phyloP scores from a whole-genome alignment of 2,888 invertebrate genomes.

The Caenorhabditis auriculariae region DNA sequence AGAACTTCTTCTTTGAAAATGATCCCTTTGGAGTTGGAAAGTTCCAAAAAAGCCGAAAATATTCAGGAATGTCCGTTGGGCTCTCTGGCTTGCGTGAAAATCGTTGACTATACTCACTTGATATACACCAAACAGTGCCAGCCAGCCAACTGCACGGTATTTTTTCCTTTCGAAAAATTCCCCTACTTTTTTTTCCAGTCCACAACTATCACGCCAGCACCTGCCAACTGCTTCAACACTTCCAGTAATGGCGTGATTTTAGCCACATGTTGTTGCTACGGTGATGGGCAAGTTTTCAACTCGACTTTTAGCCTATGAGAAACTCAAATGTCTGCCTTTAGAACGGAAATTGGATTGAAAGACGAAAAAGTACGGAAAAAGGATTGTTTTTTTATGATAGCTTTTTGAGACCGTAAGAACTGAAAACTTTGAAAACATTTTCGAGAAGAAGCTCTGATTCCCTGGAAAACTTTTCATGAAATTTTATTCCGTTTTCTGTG shows the following conservation, averaged over 20 bases:
- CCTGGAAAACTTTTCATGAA: too few species aligned
- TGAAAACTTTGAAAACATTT: neutral
- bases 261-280: constrained; percentile 25
- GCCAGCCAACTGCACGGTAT: constrained; percentile 26
- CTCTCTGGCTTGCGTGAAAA: constrained; percentile 26
- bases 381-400: too few species aligned
- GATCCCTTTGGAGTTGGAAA: too few species aligned
- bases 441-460: too few species aligned
- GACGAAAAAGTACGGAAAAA: too few species aligned
- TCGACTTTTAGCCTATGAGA: too few species aligned
- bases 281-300: constrained; percentile 17
- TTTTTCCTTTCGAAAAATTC: neutral
- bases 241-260: constrained; percentile 8
- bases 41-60: too few species aligned
- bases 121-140: constrained; percentile 30
- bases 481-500: too few species aligned
- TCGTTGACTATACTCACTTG: constrained; percentile 15
- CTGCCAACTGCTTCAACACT: constrained; percentile 28
- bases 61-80: constrained; percentile 27
- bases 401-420: constrained; percentile 3
- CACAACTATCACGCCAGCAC: constrained; percentile 6
- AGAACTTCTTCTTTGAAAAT: too few species aligned
- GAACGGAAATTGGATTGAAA: too few species aligned
- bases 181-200: constrained; percentile 11
- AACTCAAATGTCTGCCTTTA: too few species aligned